Evolutionary conservation across 2,113 vertebrate species (phyloP).

Genomic region (Tragulus kanchil): DNA sequence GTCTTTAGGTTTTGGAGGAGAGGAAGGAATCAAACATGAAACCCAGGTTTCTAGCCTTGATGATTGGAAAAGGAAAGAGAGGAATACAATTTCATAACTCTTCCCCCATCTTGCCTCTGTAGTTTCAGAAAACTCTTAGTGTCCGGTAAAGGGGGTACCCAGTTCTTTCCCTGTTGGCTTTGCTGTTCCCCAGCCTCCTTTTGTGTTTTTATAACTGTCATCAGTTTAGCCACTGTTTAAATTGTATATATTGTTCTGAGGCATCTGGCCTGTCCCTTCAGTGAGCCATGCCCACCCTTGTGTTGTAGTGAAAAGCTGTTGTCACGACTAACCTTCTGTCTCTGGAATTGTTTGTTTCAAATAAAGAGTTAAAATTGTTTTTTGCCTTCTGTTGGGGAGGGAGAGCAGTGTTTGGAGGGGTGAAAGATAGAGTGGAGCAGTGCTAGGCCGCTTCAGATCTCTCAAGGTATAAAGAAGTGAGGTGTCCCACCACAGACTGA

Average conservation of each 20-base stretch:
- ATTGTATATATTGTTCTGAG: constrained; percentile 85
- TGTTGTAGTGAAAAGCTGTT: constrained; percentile 84
- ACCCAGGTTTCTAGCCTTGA: neutral
- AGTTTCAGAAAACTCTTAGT: constrained; percentile 63
- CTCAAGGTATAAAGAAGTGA: neutral
- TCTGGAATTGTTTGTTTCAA: constrained; percentile 85
- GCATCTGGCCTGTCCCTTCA: constrained; percentile 78
- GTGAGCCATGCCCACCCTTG: constrained; percentile 81
- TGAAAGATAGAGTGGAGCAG: neutral
- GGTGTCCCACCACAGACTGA: neutral
- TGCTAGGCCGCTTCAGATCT: neutral
- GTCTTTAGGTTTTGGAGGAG: neutral
- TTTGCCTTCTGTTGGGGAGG: constrained; percentile 50
- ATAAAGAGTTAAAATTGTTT: constrained; percentile 83
- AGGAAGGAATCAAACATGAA: neutral
- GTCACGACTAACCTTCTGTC: constrained; percentile 84
- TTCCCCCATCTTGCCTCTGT: constrained; percentile 72
- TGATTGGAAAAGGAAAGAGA: neutral
- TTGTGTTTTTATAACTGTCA: constrained; percentile 84
- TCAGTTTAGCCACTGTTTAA: constrained; percentile 84
- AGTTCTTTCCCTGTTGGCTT: constrained; percentile 80
- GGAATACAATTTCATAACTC: too few species aligned
- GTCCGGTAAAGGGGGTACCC: constrained; percentile 62
- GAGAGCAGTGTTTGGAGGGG: neutral
- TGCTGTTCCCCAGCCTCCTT: constrained; percentile 73